Evolutionary conservation across 2,113 vertebrate species (phyloP), one percentile per base, ranked within the genome.

Genomic region (Megaleporinus macrocephalus): DNA sequence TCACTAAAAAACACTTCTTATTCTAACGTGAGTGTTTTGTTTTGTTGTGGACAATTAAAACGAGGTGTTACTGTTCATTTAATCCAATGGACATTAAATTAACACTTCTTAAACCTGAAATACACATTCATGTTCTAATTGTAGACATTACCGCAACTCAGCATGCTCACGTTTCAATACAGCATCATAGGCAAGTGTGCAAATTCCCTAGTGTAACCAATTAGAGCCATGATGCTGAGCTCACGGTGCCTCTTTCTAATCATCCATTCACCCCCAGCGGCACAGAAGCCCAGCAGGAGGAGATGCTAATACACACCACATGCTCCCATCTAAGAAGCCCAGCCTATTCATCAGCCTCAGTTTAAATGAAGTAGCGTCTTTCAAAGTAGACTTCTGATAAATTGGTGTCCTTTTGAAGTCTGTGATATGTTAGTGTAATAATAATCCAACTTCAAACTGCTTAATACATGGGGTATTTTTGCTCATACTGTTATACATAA

Each of bases 371-470:
- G 41, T 69, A 69, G 66, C 30, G 44, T 20, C 18, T 41, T 69
- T 69, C 30, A 69, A 44, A n/a, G 33, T 4, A 44, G 20, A 68
- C 22, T 18, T 13, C 57, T 13, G 2, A 69, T n/a, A 69, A 33
- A n/a, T 5, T 44, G 33, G 6, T 69, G 66, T 69, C 20, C 33
- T 69, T n/a, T 69, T 69, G 66, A 69, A n/a, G 66, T 69, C 20
- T 22, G 12, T 0, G 13, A n/a, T 69, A 0, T 69, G 33, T n/a
- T n/a, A 41, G 9, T 41, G 24, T 61, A 24, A 26, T 24, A 2
- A 13, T 24, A 11, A 61, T 24, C 24, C n/a, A 12, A 15, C 24
- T 24, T 61, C 57, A 24, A 61, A 61, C 10, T n/a, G 11, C 24
- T 12, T 26, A 61, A 24, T 61, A 61, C 55, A 57, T 57, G 55